phyloP scores from a whole-genome alignment of 2,113 vertebrate species.

The Amphilophus citrinellus region DNA sequence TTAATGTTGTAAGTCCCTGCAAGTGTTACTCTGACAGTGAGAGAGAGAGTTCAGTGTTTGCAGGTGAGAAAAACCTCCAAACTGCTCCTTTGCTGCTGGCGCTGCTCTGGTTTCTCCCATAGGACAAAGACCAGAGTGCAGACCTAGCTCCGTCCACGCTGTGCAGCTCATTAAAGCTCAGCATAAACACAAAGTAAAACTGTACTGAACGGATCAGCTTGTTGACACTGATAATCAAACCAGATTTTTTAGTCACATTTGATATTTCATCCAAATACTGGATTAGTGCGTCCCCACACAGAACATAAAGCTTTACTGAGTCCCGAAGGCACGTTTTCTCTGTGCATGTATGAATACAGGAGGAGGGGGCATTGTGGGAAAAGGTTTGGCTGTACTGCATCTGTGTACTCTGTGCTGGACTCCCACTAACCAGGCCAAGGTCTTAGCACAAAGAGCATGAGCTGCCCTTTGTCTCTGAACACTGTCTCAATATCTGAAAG shows the following conservation, averaged over 20 bases:
- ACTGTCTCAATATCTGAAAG: not conserved
- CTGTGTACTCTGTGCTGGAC: not conserved
- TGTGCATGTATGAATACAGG: conserved; percentile 13
- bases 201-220: not conserved
- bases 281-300: not conserved
- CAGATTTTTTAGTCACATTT: not conserved
- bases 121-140: not conserved
- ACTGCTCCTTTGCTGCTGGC: too few relatives aligned
- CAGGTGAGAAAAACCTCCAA: too few relatives aligned
- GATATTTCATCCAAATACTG: not conserved
- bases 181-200: not conserved
- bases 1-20: too few relatives aligned
- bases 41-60: too few relatives aligned
- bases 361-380: not conserved
- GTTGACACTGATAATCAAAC: not conserved
- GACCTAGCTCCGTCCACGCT: not conserved
- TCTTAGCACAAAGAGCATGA: conserved; percentile 6
- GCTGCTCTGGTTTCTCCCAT: too few relatives aligned
- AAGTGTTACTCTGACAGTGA: too few relatives aligned
- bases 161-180: not conserved
- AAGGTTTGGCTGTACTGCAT: not conserved
- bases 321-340: conserved; percentile 18
- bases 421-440: not conserved
- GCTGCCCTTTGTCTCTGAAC: conserved; percentile 10
- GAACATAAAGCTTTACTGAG: conserved; percentile 5